A percentile compares a stretch with the other conserved stretches of the same genome.
phyloP scores from a whole-genome alignment of 2,113 vertebrate species.

The Ctenomys sociabilis region DNA sequence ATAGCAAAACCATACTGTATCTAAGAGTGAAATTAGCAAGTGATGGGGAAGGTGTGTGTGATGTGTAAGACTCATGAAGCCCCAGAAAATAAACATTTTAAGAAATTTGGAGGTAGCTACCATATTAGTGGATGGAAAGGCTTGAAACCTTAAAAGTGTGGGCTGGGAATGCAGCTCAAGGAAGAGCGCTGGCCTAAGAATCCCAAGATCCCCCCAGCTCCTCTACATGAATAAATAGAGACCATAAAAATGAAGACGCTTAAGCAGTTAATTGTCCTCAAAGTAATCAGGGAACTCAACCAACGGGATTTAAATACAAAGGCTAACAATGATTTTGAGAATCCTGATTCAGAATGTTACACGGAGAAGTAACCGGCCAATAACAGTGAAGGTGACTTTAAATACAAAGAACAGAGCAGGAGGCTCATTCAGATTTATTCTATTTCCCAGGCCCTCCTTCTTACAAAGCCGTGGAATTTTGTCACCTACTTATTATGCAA shows the following conservation, averaged over 20 bases:
- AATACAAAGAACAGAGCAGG: background rate
- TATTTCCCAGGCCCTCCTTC: too few species aligned
- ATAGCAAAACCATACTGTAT: background rate
- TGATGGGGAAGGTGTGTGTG: background rate
- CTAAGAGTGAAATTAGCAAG: slow-evolving; percentile 13
- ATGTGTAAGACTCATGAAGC: background rate
- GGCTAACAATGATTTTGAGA: background rate
- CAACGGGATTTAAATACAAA: slow-evolving; percentile 30
- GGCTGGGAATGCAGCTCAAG: background rate
- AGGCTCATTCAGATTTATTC: background rate
- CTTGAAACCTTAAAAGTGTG: background rate
- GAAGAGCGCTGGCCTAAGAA: background rate
- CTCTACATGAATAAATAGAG: background rate
- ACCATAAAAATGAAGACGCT: background rate
- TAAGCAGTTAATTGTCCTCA: background rate
- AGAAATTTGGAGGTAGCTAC: background rate
- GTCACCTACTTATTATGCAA: background rate
- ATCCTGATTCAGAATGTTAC: slow-evolving; percentile 16
- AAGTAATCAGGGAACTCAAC: background rate
- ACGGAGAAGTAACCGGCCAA: background rate
- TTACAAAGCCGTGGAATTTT: background rate
- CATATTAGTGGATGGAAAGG: background rate
- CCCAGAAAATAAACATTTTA: slow-evolving; percentile 2
- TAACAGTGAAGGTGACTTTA: background rate
- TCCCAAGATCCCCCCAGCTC: background rate